Evolutionary conservation across 2,113 vertebrate genomes (phyloP).

Genomic region (Ophthalmolycus amberensis): DNA sequence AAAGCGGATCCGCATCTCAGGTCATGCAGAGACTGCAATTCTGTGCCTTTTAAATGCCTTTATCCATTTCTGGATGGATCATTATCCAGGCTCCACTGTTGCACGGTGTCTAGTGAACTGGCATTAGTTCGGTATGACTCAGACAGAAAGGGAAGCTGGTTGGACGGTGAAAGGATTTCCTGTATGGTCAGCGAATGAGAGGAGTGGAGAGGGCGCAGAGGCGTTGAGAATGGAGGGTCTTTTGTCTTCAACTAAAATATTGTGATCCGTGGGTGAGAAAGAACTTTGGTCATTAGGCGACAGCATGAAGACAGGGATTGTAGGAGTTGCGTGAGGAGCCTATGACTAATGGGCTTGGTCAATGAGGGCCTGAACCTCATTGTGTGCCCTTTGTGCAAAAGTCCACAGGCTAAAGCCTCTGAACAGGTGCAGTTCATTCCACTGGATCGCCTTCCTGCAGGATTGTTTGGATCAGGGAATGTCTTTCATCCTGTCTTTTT

Average conservation of each 20-base stretch:
- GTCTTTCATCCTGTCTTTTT: constrained; percentile 67
- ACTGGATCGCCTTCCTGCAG: constrained; percentile 63
- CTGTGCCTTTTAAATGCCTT: constrained; percentile 47
- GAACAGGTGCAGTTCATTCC: constrained; percentile 82
- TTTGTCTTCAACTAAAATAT: constrained; percentile 81
- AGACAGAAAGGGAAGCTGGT: constrained; percentile 57
- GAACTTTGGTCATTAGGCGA: constrained; percentile 75
- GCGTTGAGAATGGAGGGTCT: constrained; percentile 62
- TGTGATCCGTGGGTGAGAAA: constrained; percentile 81
- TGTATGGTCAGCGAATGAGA: constrained; percentile 69
- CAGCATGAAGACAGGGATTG: constrained; percentile 77
- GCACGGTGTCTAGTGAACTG: constrained; percentile 8
- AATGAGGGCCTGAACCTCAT: constrained; percentile 82
- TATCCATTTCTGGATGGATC: constrained; percentile 48
- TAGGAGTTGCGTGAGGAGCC: constrained; percentile 83
- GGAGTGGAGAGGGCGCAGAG: constrained; percentile 51
- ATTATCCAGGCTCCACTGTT: constrained; percentile 48
- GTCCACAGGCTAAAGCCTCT: constrained; percentile 87
- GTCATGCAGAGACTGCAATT: constrained; percentile 35
- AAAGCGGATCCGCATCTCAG: constrained; percentile 40
- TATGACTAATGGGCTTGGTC: constrained; percentile 89
- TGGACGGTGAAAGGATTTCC: constrained; percentile 67
- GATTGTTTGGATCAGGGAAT: constrained; percentile 76
- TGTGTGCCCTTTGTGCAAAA: constrained; percentile 86
- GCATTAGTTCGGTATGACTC: constrained; percentile 56